These are phyloP conservation scores for Parus major DNA, from an alignment of 2,113 vertebrate species.

Conservation along the genomic window DNA sequence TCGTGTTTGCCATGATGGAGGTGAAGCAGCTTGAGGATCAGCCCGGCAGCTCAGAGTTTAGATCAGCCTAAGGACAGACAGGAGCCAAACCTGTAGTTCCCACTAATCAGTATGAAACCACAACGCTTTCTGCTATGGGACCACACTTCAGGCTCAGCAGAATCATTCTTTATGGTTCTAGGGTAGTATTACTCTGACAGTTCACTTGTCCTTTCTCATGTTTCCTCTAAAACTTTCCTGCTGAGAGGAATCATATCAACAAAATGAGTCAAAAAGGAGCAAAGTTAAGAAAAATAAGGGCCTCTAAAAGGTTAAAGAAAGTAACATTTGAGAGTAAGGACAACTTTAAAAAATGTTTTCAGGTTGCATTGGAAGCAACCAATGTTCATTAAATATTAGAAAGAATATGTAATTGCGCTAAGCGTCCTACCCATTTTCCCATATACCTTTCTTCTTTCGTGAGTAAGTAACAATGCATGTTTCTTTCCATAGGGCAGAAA, in stretches of 20 bases:
- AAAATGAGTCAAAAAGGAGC: not conserved
- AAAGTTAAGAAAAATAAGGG: not conserved
- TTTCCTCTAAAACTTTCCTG: not conserved
- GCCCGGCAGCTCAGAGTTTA: not conserved
- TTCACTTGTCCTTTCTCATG: not conserved
- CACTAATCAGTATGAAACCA: not conserved
- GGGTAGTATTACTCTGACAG: not conserved
- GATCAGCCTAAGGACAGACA: not conserved
- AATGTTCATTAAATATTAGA: not conserved
- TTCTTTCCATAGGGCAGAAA: not conserved
- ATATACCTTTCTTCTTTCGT: not conserved
- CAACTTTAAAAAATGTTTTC: not conserved
- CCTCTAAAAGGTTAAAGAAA: not conserved
- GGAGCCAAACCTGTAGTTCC: not conserved
- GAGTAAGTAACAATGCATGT: not conserved
- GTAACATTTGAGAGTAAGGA: not conserved
- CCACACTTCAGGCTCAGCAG: not conserved
- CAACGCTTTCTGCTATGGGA: not conserved
- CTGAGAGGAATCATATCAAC: not conserved
- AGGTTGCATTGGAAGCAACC: not conserved
- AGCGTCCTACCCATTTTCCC: not conserved
- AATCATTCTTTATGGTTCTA: not conserved
- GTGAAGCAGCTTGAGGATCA: not conserved
- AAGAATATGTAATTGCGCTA: not conserved
- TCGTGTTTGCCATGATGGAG: fast-evolving